phyloP scores from a whole-genome alignment of 2,113 vertebrate species.

The Aramus guarauna region DNA sequence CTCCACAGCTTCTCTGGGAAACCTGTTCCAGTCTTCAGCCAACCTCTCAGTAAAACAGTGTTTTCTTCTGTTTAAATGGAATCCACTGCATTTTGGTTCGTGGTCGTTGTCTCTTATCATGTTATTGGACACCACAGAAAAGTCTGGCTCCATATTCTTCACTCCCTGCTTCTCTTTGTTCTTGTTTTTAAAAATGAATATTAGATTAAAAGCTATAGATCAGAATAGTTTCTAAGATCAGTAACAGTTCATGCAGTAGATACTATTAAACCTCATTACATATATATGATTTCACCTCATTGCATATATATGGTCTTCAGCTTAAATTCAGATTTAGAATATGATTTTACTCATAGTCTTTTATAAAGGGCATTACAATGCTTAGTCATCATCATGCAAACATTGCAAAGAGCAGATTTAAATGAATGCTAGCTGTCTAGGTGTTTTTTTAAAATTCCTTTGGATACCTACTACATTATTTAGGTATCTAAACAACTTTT shows the following conservation, averaged over 20 bases:
- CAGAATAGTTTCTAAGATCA: neutral
- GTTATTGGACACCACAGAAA: neutral
- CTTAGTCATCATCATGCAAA: neutral
- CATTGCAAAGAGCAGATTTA: neutral
- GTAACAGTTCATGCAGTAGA: neutral
- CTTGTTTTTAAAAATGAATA: neutral
- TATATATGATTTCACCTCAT: neutral
- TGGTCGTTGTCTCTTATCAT: neutral
- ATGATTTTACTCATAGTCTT: neutral
- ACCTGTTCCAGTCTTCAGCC: neutral
- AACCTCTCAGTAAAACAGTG: neutral
- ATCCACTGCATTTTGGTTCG: neutral
- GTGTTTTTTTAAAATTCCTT: neutral
- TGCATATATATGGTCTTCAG: neutral
- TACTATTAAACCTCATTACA: neutral
- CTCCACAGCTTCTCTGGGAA: neutral
- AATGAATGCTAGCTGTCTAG: neutral
- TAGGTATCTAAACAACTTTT: neutral
- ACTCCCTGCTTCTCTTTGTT: neutral
- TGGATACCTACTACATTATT: neutral
- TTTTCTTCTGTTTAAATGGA: neutral
- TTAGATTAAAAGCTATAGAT: neutral
- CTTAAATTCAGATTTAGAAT: neutral
- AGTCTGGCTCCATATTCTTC: neutral
- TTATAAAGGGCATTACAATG: neutral